A percentile compares a stretch with the other conserved stretches of the same genome.
These are phyloP conservation scores for Siphamia tubifer DNA, from an alignment of 2,113 vertebrate species.

Conservation along the genomic window DNA sequence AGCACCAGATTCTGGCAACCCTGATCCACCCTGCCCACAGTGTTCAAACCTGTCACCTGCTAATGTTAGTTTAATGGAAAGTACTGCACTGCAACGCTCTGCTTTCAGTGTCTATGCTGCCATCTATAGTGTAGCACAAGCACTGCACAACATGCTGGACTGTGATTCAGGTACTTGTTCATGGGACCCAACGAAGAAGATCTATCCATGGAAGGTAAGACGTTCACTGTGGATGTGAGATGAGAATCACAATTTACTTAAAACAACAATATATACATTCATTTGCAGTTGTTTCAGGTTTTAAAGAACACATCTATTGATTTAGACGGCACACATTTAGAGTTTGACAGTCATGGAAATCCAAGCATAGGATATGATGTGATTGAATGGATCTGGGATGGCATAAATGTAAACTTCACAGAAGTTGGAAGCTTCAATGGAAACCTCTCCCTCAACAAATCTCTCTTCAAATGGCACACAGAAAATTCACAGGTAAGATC, in stretches of 20 bases:
- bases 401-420: not conserved
- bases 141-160: conserved; percentile 81
- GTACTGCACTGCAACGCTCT: conserved; percentile 23
- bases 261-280: not conserved
- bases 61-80: conserved; percentile 40
- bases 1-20: not conserved
- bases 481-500: conserved; percentile 46
- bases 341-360: conserved; percentile 79
- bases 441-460: conserved; percentile 61
- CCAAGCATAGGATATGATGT: conserved; percentile 79
- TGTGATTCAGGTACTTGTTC: conserved; percentile 52
- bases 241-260: not conserved
- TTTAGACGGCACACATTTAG: conserved; percentile 53
- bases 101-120: conserved; percentile 82
- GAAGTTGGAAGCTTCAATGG: conserved; percentile 75
- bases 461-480: conserved; percentile 82
- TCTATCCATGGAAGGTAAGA: conserved; percentile 85
- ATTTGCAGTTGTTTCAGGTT: conserved; percentile 56
- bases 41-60: conserved; percentile 68
- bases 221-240: not conserved
- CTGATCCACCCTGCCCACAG: conserved; percentile 60
- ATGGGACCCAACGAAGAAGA: conserved; percentile 20
- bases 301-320: conserved; percentile 75
- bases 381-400: conserved; percentile 82
- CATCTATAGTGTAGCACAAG: conserved; percentile 81